Evolutionary conservation across 2,113 vertebrate species (phyloP).

Genomic region (Phalacrocorax brasilianus): DNA sequence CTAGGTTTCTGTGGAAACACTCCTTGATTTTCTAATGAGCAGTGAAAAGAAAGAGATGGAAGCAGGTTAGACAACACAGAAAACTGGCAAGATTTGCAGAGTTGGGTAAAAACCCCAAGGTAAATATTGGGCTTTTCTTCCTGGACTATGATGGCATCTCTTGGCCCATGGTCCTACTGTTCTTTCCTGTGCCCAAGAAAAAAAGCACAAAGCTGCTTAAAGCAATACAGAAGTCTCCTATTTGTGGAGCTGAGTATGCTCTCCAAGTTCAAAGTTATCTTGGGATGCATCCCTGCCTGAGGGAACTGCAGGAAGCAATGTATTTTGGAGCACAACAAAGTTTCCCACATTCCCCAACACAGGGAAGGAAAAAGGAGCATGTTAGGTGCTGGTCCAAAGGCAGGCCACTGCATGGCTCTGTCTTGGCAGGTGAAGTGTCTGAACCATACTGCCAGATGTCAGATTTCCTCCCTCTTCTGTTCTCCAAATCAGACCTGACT

Average conservation of each 20-base stretch:
- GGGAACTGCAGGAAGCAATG: background rate
- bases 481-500: background rate
- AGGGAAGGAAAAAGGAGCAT: background rate
- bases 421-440: background rate
- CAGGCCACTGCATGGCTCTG: background rate
- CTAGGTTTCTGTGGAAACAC: constrained; percentile 80
- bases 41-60: background rate
- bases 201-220: background rate
- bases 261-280: background rate
- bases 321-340: background rate
- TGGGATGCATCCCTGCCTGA: background rate
- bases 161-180: background rate
- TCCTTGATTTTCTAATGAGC: constrained; percentile 83
- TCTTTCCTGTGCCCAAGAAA: background rate
- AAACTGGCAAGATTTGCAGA: background rate
- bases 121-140: background rate
- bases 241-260: background rate
- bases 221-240: background rate
- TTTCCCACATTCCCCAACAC: background rate
- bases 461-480: background rate
- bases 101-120: background rate
- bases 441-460: background rate
- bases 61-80: background rate
- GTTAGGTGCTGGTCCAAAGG: background rate
- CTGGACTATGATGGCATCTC: background rate